A percentile compares a stretch with the other conserved stretches of the same genome.
Conservation (phyloP, 2,113 vertebrate genomes). For the Taurulus bubalis region DNA sequence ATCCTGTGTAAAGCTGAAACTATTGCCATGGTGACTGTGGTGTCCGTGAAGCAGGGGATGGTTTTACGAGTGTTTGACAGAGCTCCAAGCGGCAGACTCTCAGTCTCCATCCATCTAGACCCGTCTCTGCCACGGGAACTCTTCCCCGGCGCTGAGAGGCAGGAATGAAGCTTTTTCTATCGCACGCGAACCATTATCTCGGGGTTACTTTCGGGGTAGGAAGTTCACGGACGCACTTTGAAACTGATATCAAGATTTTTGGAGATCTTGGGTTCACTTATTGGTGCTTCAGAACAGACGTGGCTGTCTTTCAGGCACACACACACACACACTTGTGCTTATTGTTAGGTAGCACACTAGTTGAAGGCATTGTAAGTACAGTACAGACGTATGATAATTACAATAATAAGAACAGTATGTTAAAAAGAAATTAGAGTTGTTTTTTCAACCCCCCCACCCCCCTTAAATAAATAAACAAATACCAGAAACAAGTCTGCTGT, state of each 20-base stretch:
- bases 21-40: constrained; percentile 80
- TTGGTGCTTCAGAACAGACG: constrained; percentile 12
- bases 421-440: background rate
- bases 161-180: constrained; percentile 28
- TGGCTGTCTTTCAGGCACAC: constrained; percentile 18
- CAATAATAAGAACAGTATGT: background rate
- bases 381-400: background rate
- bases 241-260: constrained; percentile 14
- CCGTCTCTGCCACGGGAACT: constrained; percentile 16
- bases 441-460: background rate
- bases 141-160: background rate
- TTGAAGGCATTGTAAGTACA: constrained; percentile 9
- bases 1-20: constrained; percentile 83
- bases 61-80: constrained; percentile 88
- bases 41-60: constrained; percentile 85
- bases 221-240: constrained; percentile 14
- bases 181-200: constrained; percentile 27
- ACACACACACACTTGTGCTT: constrained; percentile 56
- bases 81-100: constrained; percentile 36
- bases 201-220: constrained; percentile 21
- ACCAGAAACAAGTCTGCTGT: background rate
- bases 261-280: constrained; percentile 8
- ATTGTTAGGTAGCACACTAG: constrained; percentile 10
- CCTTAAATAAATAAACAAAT: background rate
- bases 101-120: constrained; percentile 16